Base-by-base conservation (phyloP, 2,113 vertebrate genomes). In the Tinamus guttatus region DNA sequence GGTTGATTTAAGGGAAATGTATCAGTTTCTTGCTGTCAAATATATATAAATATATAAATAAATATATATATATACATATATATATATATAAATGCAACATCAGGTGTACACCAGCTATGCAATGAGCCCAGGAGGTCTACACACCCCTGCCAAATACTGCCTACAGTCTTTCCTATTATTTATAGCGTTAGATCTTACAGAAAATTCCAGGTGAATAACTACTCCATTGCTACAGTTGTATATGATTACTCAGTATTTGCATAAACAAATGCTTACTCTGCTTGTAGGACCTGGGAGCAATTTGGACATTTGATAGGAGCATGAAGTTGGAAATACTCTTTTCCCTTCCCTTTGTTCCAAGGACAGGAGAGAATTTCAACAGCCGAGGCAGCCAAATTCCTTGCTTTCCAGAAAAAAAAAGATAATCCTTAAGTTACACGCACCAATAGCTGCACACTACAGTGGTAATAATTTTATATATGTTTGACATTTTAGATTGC, bases 171-270 rank as follows among this genome's bases (percentile, higher is more conserved):
- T 63, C 54, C 36, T 63, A 0, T 60, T 64, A 54, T n/a, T 22
- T 5, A 32, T 2, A 69, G 22, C 43, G 20, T 18, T n/a, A 19
- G 32, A 63, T 43, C 81, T n/a, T 7, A 43, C 9, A 79, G 56
- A 36, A 74, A 81, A 32, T 4, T 45, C 64, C 22, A 74, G 34
- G 2, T 30, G 14, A 38, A 77, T 49, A 43, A 68, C 22, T 4
- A 1, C 13, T 51, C 6, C 0, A 0, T 62, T 79, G 51, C 18
- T 70, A 6, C 0, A 59, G 32, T 6, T 75, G 59, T 2, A 5
- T 11, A 3, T 17, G 54, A 63, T 56, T 88, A 34, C 51, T 56
- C 76, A 56, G 18, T 25, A 13, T 52, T 60, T 78, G 25, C 41
- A 81, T 58, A 78, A 84, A 19, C 11, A 74, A 86, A 74, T 34